phyloP scores from a whole-genome alignment of 2,888 invertebrate genomes.

The Drosophila kanekoi region DNA sequence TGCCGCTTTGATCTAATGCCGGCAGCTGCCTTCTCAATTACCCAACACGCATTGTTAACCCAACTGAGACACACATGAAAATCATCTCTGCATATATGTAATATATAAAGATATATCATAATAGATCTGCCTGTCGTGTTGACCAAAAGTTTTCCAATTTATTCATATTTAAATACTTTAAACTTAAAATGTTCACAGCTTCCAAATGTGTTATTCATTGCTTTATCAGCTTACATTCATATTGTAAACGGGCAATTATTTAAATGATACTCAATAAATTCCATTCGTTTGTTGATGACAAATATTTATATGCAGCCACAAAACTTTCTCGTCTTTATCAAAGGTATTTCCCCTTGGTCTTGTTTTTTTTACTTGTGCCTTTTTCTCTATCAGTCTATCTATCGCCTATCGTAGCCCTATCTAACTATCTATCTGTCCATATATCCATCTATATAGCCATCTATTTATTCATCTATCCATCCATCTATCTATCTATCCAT shows the following conservation, averaged over 20 bases:
- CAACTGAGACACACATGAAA: not conserved
- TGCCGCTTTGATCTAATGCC: slow-evolving; percentile 39
- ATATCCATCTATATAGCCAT: not conserved
- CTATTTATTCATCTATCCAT: too few relatives aligned
- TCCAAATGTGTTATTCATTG: not conserved
- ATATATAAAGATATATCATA: not conserved
- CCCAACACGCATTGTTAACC: slow-evolving; percentile 36
- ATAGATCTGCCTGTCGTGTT: slow-evolving; percentile 12
- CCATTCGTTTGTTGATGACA: not conserved
- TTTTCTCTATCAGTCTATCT: not conserved
- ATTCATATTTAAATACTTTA: slow-evolving; percentile 2
- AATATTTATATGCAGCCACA: not conserved
- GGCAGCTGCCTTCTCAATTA: slow-evolving; percentile 36
- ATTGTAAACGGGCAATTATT: slow-evolving; percentile 1
- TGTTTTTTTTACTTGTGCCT: not conserved
- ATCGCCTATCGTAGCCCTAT: too few relatives aligned
- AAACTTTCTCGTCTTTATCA: not conserved
- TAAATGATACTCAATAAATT: not conserved
- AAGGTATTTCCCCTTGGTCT: not conserved
- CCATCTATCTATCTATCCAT: too few relatives aligned
- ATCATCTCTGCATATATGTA: not conserved
- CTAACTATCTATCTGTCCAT: not conserved
- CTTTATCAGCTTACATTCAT: slow-evolving; percentile 1
- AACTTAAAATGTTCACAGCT: slow-evolving; percentile 4
- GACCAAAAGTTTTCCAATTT: not conserved